phyloP scores from a whole-genome alignment of 2,888 invertebrate genomes.

The Alsophila aescularia region DNA sequence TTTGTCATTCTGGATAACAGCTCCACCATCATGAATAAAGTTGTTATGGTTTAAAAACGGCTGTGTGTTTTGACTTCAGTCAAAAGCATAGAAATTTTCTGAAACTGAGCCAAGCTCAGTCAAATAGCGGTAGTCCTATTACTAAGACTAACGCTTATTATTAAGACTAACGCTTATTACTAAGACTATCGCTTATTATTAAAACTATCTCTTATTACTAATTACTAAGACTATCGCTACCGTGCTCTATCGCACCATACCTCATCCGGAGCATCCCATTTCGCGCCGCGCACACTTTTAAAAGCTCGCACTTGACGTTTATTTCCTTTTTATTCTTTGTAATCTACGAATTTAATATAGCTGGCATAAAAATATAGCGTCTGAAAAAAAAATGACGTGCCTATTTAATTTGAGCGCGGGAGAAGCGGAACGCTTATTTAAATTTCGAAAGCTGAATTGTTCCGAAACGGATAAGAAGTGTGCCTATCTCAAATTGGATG shows the following conservation, averaged over 20 bases:
- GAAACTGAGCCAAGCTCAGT: too few species aligned
- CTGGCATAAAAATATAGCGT: constrained; percentile 67
- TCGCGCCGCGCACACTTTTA: constrained; percentile 61
- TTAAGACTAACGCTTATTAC: background rate
- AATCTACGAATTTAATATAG: constrained; percentile 75
- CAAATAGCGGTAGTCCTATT: too few species aligned
- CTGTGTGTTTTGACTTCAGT: too few species aligned
- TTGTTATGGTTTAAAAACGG: too few species aligned
- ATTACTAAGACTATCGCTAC: background rate
- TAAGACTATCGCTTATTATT: background rate
- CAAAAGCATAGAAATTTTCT: too few species aligned
- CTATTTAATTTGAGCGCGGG: constrained; percentile 62
- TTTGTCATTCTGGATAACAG: too few species aligned
- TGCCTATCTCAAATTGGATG: too few species aligned
- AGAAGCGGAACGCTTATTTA: constrained; percentile 58
- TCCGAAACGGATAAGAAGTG: constrained; percentile 24
- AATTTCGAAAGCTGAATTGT: constrained; percentile 58
- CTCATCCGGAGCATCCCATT: constrained; percentile 48
- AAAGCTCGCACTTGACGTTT: constrained; percentile 70
- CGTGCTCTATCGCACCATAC: constrained; percentile 16
- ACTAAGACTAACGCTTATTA: background rate
- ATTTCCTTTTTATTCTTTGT: constrained; percentile 74
- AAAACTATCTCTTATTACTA: background rate
- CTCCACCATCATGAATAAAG: too few species aligned
- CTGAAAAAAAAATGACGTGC: constrained; percentile 58